Base-by-base conservation (phyloP, 2,113 vertebrate genomes). In the Hymenochirus boettgeri region DNA sequence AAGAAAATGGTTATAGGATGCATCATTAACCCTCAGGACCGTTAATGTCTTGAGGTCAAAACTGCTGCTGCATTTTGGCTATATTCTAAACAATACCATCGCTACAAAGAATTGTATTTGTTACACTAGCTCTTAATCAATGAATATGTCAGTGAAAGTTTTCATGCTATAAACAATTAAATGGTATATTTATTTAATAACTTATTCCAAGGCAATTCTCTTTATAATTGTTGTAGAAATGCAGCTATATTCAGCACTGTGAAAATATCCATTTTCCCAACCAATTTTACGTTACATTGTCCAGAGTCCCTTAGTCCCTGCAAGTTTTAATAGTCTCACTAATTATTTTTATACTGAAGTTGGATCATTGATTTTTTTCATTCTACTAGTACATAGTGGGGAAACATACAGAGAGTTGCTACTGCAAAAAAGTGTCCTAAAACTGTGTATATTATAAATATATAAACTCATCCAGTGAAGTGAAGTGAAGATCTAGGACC, bases 1-100 rank as follows among this genome's bases (percentile, higher is more conserved):
- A 50, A 39, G 27, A 57, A 66, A 58, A 66, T 51, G 57, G 54
- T 50, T 66, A 26, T 47, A 58, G 29, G 47, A 57, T 35, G 52
- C 57, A 46, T 58, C 63, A 66, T 58, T 58, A 66, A 51, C 54
- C 29, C 23, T n/a, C n/a, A 22, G 22, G 27, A 37, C 58, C 27
- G 50, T 66, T 57, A 58, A 66, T 50, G 27, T 57, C 37, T 50
- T 58, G 17, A 50, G n/a, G 46, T 58, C 46, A 51, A 39, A 50
- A 58, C 50, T 8, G 23, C 12, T 19, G 26, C 13, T 11, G 24
- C n/a, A 56, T 57, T 46, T 2, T 12, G 12, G 29, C 24, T 47
- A 26, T 57, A n/a, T 50, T 50, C 21, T 19, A 47, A 46, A 35
- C 25, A 65, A 50, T 23, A 35, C 17, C 37, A 35, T 65, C 37